These are phyloP conservation scores for Natator depressus DNA, from an alignment of 2,113 vertebrate species.

Conservation along the genomic window DNA sequence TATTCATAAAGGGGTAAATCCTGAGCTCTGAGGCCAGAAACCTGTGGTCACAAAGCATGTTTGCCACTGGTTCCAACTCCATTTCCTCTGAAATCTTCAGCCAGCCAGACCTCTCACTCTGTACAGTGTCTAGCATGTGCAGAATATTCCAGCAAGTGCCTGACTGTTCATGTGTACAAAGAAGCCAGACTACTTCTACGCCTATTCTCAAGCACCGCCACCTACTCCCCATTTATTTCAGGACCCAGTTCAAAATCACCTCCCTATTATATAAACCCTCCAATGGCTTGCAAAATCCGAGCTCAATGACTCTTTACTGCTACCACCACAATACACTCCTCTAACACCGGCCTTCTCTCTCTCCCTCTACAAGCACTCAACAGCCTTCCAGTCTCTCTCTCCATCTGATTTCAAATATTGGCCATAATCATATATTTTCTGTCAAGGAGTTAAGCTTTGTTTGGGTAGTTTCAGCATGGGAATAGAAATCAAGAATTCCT, in stretches of 20 bases:
- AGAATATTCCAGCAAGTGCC: background rate
- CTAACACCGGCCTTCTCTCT: background rate
- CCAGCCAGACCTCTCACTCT: background rate
- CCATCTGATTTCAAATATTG: background rate
- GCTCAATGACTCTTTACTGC: background rate
- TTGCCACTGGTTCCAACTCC: background rate
- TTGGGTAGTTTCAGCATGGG: background rate
- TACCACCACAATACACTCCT: background rate
- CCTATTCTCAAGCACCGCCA: background rate
- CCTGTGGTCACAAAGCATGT: background rate
- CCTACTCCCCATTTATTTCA: background rate
- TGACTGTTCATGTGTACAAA: background rate
- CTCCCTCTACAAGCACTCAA: background rate
- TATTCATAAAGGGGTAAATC: background rate
- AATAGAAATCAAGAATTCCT: background rate
- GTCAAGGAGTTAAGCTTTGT: background rate
- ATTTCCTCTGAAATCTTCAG: background rate
- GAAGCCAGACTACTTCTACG: background rate
- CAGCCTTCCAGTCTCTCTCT: background rate
- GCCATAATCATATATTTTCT: background rate
- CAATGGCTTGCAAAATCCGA: rapidly evolving
- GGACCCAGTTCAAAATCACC: background rate
- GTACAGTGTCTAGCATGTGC: background rate
- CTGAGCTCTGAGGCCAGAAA: background rate
- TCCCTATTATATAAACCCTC: background rate